phyloP scores from a whole-genome alignment of 2,113 vertebrate genomes.

The Cyrtonyx montezumae region DNA sequence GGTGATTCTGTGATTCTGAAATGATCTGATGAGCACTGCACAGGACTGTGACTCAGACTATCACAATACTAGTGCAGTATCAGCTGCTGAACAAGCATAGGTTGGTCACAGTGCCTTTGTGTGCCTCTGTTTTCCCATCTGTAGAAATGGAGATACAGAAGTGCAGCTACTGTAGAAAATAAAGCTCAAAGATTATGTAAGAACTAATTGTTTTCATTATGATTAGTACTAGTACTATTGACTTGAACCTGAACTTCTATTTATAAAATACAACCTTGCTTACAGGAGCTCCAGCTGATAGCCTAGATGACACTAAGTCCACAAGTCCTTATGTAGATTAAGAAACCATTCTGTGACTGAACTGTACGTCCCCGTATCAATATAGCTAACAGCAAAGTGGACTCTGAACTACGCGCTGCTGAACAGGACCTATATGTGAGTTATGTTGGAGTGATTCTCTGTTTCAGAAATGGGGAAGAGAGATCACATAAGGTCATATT shows the following conservation, averaged over 20 bases:
- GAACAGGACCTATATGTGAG: neutral
- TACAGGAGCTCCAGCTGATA: neutral
- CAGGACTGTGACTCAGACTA: neutral
- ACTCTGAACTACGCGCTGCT: neutral
- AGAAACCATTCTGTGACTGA: neutral
- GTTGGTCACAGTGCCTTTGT: neutral
- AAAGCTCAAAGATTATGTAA: neutral
- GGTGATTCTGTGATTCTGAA: neutral
- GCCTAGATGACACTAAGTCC: neutral
- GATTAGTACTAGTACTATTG: neutral
- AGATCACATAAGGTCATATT: neutral
- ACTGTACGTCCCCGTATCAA: neutral
- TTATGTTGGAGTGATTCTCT: neutral
- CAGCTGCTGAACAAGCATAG: neutral
- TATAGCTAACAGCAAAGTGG: neutral
- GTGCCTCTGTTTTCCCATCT: neutral
- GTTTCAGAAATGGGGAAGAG: neutral
- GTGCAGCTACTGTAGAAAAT: neutral
- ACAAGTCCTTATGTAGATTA: fast-evolving
- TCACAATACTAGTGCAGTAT: neutral
- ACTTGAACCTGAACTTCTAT: neutral
- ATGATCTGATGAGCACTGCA: neutral
- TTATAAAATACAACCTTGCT: neutral
- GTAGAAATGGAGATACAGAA: neutral
- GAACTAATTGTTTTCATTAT: neutral